Percentiles rank a stretch among this genome's conserved stretches.
These are phyloP conservation scores for Parasteatoda lunata DNA, from an alignment of 2,888 invertebrate genomes.

Conservation along the genomic window DNA sequence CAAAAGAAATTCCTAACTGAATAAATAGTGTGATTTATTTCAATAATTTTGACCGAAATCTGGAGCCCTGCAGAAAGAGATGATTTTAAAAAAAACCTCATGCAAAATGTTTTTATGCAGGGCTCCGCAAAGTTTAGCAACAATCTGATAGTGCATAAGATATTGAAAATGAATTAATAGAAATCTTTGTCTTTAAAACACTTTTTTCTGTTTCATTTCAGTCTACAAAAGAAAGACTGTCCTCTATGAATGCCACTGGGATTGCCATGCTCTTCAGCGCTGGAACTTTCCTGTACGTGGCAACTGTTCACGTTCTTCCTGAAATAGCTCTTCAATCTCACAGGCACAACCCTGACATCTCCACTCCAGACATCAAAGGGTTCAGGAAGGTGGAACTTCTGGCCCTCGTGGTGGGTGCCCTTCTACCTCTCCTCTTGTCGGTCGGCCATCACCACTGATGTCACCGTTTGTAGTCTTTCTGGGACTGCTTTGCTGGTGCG, in stretches of 20 bases:
- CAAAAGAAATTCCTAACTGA: too few species aligned
- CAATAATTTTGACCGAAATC: too few species aligned
- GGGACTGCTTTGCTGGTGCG: too few species aligned
- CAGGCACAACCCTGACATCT: constrained; percentile 39
- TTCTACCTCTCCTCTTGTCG: constrained; percentile 91
- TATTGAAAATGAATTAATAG: too few species aligned
- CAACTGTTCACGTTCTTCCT: constrained; percentile 98
- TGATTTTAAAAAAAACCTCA: too few species aligned
- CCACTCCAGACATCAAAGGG: constrained; percentile 73
- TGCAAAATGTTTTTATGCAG: too few species aligned
- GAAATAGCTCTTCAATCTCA: constrained; percentile 79
- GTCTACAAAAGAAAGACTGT: constrained; percentile 91
- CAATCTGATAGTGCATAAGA: too few species aligned
- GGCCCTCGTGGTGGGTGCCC: constrained; percentile 88
- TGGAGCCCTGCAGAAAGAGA: too few species aligned
- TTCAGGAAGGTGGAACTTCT: constrained; percentile 86
- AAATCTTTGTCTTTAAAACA: neutral
- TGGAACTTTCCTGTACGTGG: constrained; percentile 98
- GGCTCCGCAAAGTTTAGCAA: too few species aligned
- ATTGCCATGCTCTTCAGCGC: constrained; percentile 99
- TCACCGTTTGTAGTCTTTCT: too few species aligned
- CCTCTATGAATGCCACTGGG: constrained; percentile 93
- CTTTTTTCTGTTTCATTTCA: constrained; percentile 75
- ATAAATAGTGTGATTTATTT: too few species aligned
- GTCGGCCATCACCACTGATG: constrained; percentile 89